Conservation (phyloP, 2,888 invertebrate species). For the Smittia sp. region DNA sequence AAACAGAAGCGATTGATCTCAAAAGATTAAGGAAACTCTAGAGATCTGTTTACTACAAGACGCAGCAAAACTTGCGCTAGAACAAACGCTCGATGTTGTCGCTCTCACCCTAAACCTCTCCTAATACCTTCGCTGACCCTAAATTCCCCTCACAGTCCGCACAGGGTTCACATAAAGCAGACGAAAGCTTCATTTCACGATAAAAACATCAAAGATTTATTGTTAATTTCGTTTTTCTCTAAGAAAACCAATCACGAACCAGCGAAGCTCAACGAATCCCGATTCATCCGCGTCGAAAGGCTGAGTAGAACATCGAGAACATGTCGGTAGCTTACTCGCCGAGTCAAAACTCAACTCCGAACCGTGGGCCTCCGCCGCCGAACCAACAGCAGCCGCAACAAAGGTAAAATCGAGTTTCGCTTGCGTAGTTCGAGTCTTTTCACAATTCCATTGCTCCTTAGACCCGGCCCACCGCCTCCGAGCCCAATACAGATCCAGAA, state of each 20-base stretch:
- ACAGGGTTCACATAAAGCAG: too few species aligned
- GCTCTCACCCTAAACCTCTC: too few species aligned
- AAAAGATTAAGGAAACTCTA: too few species aligned
- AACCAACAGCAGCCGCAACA: slow-evolving; percentile 50
- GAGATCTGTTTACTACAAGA: too few species aligned
- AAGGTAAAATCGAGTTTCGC: slow-evolving; percentile 7
- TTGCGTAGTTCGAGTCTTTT: not conserved
- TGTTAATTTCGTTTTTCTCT: not conserved
- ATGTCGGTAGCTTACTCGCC: slow-evolving; percentile 54
- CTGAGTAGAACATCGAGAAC: not conserved
- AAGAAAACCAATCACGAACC: not conserved
- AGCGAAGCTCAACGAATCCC: not conserved
- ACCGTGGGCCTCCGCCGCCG: slow-evolving; percentile 40
- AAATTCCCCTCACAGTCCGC: not conserved
- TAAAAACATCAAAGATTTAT: too few species aligned
- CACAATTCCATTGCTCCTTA: too few species aligned
- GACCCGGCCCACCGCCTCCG: slow-evolving; percentile 61
- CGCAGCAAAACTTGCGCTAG: too few species aligned
- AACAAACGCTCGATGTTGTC: too few species aligned
- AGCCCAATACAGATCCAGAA: slow-evolving; percentile 87
- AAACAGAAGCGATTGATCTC: too few species aligned
- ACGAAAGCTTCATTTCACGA: too few species aligned
- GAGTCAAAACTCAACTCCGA: slow-evolving; percentile 5
- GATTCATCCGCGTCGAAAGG: not conserved
- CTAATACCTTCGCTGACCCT: too few species aligned